Evolutionary conservation across 2,888 invertebrate species (phyloP).

Genomic region (Lithophane leautieri): DNA sequence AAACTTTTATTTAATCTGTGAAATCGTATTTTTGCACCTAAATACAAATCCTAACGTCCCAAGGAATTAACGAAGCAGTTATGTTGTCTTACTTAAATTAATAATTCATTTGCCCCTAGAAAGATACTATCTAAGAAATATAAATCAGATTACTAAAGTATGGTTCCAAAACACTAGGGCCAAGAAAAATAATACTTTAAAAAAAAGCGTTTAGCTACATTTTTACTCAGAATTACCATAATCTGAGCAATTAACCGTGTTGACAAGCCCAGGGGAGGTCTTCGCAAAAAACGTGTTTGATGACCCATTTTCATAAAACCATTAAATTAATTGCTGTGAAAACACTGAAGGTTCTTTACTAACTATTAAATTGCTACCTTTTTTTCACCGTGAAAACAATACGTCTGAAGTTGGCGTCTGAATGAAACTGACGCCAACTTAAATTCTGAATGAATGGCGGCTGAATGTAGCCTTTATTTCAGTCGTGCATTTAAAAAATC

Average conservation of each 20-base stretch:
- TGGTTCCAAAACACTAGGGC: not conserved
- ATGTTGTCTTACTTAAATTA: not conserved
- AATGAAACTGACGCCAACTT: not conserved
- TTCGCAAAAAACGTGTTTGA: constrained; percentile 24
- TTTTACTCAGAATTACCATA: constrained; percentile 53
- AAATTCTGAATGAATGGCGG: not conserved
- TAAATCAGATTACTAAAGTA: not conserved
- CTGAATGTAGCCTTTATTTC: not conserved
- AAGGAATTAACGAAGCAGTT: not conserved
- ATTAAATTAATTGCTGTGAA: constrained; percentile 21
- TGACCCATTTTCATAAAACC: constrained; percentile 4
- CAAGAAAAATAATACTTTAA: constrained; percentile 7
- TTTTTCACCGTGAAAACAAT: not conserved
- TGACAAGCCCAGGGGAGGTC: constrained; percentile 34
- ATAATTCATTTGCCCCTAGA: not conserved
- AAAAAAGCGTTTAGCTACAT: not conserved
- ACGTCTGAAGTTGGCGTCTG: not conserved
- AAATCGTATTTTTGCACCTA: not conserved
- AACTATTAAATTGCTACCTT: not conserved
- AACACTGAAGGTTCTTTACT: not conserved
- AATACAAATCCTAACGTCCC: not conserved
- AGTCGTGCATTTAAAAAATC: not conserved
- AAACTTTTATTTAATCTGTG: not conserved
- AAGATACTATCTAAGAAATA: not conserved
- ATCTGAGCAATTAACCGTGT: constrained; percentile 65